Conservation (phyloP, 1,140 invertebrate species). For the Samia ricini region DNA sequence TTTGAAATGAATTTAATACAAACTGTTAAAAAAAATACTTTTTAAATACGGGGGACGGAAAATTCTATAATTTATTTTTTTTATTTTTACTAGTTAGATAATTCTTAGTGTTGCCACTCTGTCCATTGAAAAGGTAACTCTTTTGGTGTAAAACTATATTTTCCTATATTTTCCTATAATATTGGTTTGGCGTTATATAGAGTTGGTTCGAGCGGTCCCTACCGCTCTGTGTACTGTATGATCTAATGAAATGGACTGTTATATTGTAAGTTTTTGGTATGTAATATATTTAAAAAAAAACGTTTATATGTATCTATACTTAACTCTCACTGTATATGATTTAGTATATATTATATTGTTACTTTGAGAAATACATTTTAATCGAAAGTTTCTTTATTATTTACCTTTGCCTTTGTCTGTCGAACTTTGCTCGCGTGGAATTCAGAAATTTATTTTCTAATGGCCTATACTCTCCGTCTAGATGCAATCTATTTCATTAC, state of each 20-base stretch:
- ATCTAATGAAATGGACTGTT: background rate
- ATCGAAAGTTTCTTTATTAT: background rate
- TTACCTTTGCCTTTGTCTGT: background rate
- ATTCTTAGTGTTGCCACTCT: background rate
- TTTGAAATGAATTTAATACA: no score
- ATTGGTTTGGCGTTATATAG: no score
- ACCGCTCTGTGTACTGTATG: background rate
- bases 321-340: background rate
- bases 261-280: background rate
- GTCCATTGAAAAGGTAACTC: background rate
- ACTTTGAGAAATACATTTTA: constrained; percentile 1
- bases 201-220: no score
- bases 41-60: no score
- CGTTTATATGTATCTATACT: background rate
- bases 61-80: no score
- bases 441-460: no score
- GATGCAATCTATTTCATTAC: no score
- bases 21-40: no score
- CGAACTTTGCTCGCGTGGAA: no score
- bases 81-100: background rate
- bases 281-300: background rate
- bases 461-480: no score
- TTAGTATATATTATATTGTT: background rate
- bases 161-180: no score
- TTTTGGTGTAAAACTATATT: no score